Conservation (phyloP, 2,888 invertebrate species). For the Strigamia crassipes region DNA sequence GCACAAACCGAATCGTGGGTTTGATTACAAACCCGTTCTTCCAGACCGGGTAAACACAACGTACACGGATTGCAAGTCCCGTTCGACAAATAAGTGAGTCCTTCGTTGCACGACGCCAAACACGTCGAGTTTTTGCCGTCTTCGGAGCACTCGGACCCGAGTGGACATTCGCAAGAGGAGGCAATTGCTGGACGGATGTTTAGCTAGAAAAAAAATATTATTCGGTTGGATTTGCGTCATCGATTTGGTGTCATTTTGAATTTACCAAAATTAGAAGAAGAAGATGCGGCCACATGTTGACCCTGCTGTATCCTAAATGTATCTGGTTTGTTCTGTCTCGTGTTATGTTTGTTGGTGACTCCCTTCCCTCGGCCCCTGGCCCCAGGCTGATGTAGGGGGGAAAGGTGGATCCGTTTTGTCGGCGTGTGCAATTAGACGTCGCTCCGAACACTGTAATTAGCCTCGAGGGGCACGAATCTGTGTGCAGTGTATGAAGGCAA, state of each 20-base stretch:
- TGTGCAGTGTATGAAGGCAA: not conserved
- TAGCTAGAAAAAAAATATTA: not conserved
- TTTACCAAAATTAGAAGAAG: not conserved
- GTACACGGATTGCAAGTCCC: slow-evolving; percentile 53
- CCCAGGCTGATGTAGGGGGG: not conserved
- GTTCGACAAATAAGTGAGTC: slow-evolving; percentile 54
- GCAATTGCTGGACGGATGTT: not conserved
- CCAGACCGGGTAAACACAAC: slow-evolving; percentile 53
- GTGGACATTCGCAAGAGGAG: slow-evolving; percentile 51
- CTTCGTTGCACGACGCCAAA: slow-evolving; percentile 50
- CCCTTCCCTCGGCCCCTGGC: too few relatives aligned
- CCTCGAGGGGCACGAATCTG: not conserved
- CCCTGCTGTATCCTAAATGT: not conserved
- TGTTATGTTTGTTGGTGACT: not conserved
- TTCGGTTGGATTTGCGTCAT: too few relatives aligned
- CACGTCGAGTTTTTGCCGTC: slow-evolving; percentile 51
- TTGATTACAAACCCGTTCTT: slow-evolving; percentile 54
- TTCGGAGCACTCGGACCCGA: slow-evolving; percentile 53
- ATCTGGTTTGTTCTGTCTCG: not conserved
- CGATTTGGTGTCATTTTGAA: not conserved
- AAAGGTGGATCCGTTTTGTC: not conserved
- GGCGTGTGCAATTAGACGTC: slow-evolving; percentile 6
- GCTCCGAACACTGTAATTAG: not conserved
- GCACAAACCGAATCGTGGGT: slow-evolving; percentile 56
- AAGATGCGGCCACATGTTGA: not conserved